Conservation (phyloP, 2,113 vertebrate genomes). For the Myodes glareolus region DNA sequence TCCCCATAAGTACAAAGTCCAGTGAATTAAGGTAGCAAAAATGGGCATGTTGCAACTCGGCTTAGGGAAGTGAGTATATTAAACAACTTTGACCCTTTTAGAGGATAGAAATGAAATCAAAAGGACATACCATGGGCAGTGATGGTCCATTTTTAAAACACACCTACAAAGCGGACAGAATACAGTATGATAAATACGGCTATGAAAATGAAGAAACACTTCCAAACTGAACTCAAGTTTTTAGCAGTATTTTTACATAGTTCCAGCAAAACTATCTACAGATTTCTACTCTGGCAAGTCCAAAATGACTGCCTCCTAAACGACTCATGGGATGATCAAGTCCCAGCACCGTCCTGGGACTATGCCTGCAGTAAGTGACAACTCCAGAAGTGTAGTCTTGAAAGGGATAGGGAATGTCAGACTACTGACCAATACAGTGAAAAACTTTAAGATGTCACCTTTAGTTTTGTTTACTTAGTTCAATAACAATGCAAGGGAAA, state of each 20-base stretch:
- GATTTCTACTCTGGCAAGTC: constrained; percentile 2
- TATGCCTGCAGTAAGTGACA: constrained; percentile 2
- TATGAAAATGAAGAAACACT: background rate
- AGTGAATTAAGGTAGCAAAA: constrained; percentile 55
- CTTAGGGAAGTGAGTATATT: constrained; percentile 26
- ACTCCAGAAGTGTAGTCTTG: background rate
- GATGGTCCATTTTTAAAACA: constrained; percentile 99
- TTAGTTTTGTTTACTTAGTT: constrained; percentile 47
- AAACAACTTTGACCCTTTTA: constrained; percentile 57
- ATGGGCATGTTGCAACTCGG: constrained; percentile 16
- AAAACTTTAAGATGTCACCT: background rate
- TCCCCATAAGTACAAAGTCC: constrained; percentile 28
- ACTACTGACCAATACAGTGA: background rate
- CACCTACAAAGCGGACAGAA: constrained; percentile 88
- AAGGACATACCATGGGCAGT: constrained; percentile 96
- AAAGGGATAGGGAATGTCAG: background rate
- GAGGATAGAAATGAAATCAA: constrained; percentile 46
- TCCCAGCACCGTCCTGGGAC: background rate
- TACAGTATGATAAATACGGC: constrained; percentile 35
- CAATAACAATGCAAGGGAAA: constrained; percentile 18
- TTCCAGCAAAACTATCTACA: background rate
- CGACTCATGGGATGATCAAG: background rate
- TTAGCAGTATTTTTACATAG: constrained; percentile 39
- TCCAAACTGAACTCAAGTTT: constrained; percentile 31
- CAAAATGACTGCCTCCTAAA: constrained; percentile 2